Evolutionary conservation across 37 sponge, comb jelly and placozoan species (phyloP), one percentile per base, ranked within the genome.

Genomic region (Amphimedon queenslandica): DNA sequence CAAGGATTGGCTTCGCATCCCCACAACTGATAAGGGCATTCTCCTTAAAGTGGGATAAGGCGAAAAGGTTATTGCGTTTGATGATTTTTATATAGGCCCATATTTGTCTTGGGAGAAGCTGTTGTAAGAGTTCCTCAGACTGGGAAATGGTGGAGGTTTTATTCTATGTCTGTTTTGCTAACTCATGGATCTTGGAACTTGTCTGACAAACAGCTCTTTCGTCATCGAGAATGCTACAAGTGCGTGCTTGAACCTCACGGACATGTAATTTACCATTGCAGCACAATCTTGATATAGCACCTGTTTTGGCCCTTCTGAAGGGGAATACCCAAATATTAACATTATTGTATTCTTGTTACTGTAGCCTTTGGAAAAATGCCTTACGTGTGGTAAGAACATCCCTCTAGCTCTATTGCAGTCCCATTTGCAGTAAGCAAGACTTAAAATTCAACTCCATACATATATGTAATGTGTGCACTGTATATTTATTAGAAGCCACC

Each of bases 191-290:
- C 18, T 47, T 84, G 24, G 78, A 84, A 66, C 32, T 28, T 37
- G 67, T 84, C 21, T 66, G 78, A 11, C 21, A 40, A 29, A 2
- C 40, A 5, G 69, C 36, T 5, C 30, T 61, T 1, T 39, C 66
- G 20, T 84, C 73, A 0, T 68, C 84, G 33, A 56, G 21, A n/a
- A 29, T 60, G 42, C 70, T 85, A 2, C 72, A 85, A 40, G 40
- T 70, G 20, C 33, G 86, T 2, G 79, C 73, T 38, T 75, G 80
- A 5, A 58, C 42, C 43, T 33, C 79, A 1, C 53, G 71, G 6
- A 78, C 86, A 3, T 84, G 77, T 57, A 84, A 77, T 11, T 3
- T 53, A 13, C 76, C 84, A 23, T 24, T 83, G 4, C 84, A 83
- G 40, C 40, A 61, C 25, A 71, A 83, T 43, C 35, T 83, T 29